A percentile compares a stretch with the other conserved stretches of the same genome.
phyloP scores from a whole-genome alignment of 1,140 invertebrate genomes.

The Zaprionus davidi region DNA sequence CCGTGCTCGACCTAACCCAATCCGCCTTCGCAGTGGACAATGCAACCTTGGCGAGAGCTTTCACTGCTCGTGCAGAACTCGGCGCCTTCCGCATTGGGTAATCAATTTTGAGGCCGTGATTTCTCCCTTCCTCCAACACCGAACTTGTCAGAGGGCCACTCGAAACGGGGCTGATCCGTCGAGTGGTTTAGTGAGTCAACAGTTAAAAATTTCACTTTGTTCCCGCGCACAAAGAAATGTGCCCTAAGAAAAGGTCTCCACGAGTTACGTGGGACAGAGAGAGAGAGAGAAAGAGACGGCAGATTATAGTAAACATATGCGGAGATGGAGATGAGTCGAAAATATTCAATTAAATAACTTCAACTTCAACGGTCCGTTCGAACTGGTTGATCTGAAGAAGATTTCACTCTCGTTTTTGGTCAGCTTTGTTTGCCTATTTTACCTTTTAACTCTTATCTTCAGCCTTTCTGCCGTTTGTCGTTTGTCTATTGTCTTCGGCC shows the following conservation, averaged over 20 bases:
- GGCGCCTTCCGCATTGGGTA: background rate
- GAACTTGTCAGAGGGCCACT: background rate
- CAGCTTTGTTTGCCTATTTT: constrained; percentile 16
- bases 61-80: constrained; percentile 1
- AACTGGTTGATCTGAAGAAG: constrained; percentile 41
- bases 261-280: background rate
- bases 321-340: constrained; percentile 7
- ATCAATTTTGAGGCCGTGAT: background rate
- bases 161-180: constrained; percentile 3
- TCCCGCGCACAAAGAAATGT: background rate
- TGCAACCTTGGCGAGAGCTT: constrained; percentile 7
- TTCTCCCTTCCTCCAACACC: background rate
- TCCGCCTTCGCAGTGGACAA: background rate
- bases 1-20: constrained; percentile 6
- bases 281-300: background rate
- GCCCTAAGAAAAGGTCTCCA: background rate
- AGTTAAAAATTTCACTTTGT: constrained; percentile 7
- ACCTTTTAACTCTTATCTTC: constrained; percentile 34
- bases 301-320: background rate
- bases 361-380: constrained; percentile 3
- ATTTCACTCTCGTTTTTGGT: constrained; percentile 80
- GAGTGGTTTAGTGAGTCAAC: constrained; percentile 2
- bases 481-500: constrained; percentile 5
- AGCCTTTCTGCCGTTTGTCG: constrained; percentile 8
- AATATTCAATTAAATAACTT: constrained; percentile 74